Conservation (phyloP, 2,888 invertebrate genomes). For the Cancer borealis region DNA sequence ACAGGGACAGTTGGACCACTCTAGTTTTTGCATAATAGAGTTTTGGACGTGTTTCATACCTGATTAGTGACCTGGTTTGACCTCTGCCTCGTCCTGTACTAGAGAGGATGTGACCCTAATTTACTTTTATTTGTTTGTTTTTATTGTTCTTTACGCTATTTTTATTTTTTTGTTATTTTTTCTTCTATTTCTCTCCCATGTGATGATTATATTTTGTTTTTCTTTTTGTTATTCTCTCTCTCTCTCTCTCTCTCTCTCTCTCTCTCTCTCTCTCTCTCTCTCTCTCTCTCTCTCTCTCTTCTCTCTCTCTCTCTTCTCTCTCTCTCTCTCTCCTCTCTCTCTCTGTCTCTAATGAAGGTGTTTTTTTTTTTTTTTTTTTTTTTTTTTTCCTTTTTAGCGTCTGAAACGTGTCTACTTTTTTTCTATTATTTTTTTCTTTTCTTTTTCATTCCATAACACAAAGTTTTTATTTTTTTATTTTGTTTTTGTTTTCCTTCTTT, state of each 20-base stretch:
- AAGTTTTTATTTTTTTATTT: no score
- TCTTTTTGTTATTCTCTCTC: neutral
- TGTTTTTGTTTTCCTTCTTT: no score
- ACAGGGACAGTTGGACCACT: neutral
- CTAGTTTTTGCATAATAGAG: neutral
- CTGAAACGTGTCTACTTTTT: no score
- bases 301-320: no score
- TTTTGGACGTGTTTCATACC: neutral
- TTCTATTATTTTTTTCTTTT: no score
- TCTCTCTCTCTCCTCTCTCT: no score
- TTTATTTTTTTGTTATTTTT: neutral
- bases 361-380: no score
- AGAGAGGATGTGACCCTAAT: neutral
- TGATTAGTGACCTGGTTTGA: slow-evolving; percentile 31
- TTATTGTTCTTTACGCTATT: neutral
- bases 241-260: neutral
- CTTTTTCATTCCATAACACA: no score
- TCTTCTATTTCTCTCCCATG: neutral
- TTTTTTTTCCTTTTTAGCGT: no score
- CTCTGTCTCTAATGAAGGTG: neutral
- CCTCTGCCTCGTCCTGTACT: neutral
- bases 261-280: neutral
- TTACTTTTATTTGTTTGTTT: neutral
- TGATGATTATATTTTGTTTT: no score
- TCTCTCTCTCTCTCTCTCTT: no score